These are phyloP conservation scores for Campoletis sonorensis DNA, from an alignment of 1,140 invertebrate genomes.

Conservation along the genomic window DNA sequence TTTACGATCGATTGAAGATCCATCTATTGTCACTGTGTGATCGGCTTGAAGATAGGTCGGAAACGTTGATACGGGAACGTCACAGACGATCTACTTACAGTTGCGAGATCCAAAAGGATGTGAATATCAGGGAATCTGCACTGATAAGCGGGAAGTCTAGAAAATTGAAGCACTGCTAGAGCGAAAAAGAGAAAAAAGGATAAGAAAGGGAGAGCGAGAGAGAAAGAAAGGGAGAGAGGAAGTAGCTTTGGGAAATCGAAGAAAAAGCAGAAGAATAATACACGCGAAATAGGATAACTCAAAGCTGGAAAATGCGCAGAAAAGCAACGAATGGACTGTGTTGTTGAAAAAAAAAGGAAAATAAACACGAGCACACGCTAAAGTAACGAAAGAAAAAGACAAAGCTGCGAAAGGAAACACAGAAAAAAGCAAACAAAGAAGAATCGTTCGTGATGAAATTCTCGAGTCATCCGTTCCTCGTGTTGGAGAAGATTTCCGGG, in stretches of 20 bases:
- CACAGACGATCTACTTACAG: not conserved
- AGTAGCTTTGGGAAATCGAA: not conserved
- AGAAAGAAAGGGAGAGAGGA: no score
- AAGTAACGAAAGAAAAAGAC: not conserved
- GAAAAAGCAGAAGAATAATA: not conserved
- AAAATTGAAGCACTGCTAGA: no score
- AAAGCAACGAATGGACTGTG: not conserved
- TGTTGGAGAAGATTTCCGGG: slow-evolving; percentile 60
- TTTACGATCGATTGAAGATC: not conserved
- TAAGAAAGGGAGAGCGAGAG: no score
- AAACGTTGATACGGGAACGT: not conserved
- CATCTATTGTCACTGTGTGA: not conserved
- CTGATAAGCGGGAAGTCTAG: no score
- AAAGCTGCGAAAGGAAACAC: slow-evolving; percentile 5
- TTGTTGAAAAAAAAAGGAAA: not conserved
- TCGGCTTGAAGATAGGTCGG: not conserved
- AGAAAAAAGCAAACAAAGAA: slow-evolving; percentile 49
- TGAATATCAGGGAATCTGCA: no score
- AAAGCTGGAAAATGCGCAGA: not conserved
- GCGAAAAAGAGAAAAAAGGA: no score
- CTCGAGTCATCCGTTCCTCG: slow-evolving; percentile 67
- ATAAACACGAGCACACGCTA: not conserved
- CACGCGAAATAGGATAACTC: not conserved
- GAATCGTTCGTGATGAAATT: slow-evolving; percentile 52
- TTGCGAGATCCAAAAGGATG: no score